Base-by-base conservation (phyloP, 2,113 vertebrate genomes). In the Ctenodactylus gundi region DNA sequence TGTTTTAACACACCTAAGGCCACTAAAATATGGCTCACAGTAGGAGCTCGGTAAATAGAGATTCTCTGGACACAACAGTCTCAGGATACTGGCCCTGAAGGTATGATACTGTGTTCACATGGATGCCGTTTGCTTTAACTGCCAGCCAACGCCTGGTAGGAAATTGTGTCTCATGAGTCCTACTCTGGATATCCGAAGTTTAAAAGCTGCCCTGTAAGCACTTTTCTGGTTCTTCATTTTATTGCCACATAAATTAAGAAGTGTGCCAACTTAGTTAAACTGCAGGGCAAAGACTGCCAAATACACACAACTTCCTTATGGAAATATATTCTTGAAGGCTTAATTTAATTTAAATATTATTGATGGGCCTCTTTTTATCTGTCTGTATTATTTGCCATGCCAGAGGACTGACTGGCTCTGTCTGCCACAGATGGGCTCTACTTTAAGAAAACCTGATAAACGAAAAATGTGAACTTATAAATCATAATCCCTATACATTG, bases 291-390 rank as follows among this genome's bases (percentile, higher is more conserved):
- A 85, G 51, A 84, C 64, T 95, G 78, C 82, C 91, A 95, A 95
- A 91, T 86, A 15, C 25, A 96, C 13, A 89, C 15, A 77, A 51
- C 4, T 65, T 90, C 89, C n/a, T 87, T 88, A 82, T 88, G 11
- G 57, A 91, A 80, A 94, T 83, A 76, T 11, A 73, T 73, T 76
- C 73, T 70, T 86, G 49, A 94, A 94, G 89, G 70, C 46, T 91
- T 62, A 95, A 86, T 95, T 96, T 90, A 95, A 92, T 93, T 95
- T 62, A 90, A 92, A 94, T 80, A 85, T 89, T 90, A 89, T 83
- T 94, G 78, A 93, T 95, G 85, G 41, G 18, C 20, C 14, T 58
- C 18, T 93, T 92, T 94, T 53, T 75, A 75, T 90, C 51, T 70
- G 39, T 92, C 58, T 95, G 36, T 21, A 83, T 85, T 77, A 7